phyloP scores from a whole-genome alignment of 2,888 invertebrate species.

The Rhabditophanes sp. region DNA sequence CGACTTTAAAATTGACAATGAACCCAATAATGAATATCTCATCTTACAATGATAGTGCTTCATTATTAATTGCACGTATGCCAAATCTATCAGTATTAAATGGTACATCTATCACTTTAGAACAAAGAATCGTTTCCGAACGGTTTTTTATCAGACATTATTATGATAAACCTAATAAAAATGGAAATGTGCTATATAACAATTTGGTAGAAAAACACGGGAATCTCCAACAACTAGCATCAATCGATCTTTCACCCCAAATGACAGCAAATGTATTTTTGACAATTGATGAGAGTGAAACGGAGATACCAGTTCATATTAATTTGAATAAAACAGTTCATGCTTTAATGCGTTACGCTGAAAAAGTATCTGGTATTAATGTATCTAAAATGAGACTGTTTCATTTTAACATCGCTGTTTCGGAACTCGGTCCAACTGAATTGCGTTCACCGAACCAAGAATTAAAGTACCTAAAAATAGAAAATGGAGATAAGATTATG shows the following conservation, averaged over 20 bases:
- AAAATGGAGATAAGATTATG: slow-evolving; percentile 35
- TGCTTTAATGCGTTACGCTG: slow-evolving; percentile 40
- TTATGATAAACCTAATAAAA: slow-evolving; percentile 23
- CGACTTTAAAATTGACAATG: too few species aligned
- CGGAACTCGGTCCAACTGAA: slow-evolving; percentile 40
- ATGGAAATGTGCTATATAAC: slow-evolving; percentile 39
- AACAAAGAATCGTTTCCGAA: slow-evolving; percentile 45
- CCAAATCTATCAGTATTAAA: too few species aligned
- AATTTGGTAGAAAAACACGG: slow-evolving; percentile 43
- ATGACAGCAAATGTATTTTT: slow-evolving; percentile 12
- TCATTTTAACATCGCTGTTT: slow-evolving; percentile 60
- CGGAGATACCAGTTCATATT: slow-evolving; percentile 15
- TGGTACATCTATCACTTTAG: slow-evolving; percentile 35
- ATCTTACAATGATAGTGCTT: too few species aligned
- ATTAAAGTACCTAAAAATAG: slow-evolving; percentile 28
- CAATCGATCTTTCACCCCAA: slow-evolving; percentile 37
- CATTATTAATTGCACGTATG: too few species aligned
- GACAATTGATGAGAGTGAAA: slow-evolving; percentile 12
- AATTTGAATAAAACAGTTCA: slow-evolving; percentile 37
- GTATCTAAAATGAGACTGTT: slow-evolving; percentile 12
- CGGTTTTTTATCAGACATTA: slow-evolving; percentile 45
- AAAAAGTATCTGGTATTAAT: slow-evolving; percentile 23
- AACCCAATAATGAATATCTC: too few species aligned
- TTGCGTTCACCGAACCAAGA: slow-evolving; percentile 22
- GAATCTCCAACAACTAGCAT: slow-evolving; percentile 39